Evolutionary conservation across 2,113 vertebrate genomes (phyloP), one percentile per base, ranked within the genome.

Genomic region (Psittacara wagleri): DNA sequence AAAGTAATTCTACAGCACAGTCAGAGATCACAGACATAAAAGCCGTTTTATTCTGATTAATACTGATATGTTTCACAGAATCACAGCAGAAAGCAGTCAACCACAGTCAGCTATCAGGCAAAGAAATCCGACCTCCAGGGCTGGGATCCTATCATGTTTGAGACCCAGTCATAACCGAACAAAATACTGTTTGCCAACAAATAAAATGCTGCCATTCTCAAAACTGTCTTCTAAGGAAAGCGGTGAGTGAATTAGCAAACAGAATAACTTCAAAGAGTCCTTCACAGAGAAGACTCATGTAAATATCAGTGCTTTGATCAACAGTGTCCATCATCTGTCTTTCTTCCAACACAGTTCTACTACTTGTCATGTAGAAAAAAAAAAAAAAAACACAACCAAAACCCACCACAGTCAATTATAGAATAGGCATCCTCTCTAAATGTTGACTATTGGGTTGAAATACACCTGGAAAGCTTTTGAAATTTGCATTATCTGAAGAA

Each of bases 291-390:
- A 84, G 74, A 64, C n/a, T 64, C 63, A 84, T 54, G 77, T 89
- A 88, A 94, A 94, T 69, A 93, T 41, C 29, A 82, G 39, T 77
- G n/a, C n/a, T 87, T 96, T 94, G 80, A 96, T 74, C 90, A 94
- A 94, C 62, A 94, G 17, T 24, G 66, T 61, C 48, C 72, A 90
- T 92, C 88, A 94, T 39, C 27, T 43, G 9, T 87, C 86, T 93
- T 94, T 81, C 72, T 78, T 61, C 25, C 17, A 75, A 48, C 16
- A 92, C 19, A 90, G 74, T 77, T 74, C 48, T 94, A 63, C 20
- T 57, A n/a, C 46, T 86, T 88, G 67, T 49, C 84, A 83, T 37
- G 23, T 35, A 41, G 77, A 77, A n/a, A 59, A 59, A 9, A 24
- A 23, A 57, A n/a, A 22, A 13, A 43, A 11, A 43, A 11, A 39